Conservation (phyloP, 2,113 vertebrate species). For the Labrus mixtus region DNA sequence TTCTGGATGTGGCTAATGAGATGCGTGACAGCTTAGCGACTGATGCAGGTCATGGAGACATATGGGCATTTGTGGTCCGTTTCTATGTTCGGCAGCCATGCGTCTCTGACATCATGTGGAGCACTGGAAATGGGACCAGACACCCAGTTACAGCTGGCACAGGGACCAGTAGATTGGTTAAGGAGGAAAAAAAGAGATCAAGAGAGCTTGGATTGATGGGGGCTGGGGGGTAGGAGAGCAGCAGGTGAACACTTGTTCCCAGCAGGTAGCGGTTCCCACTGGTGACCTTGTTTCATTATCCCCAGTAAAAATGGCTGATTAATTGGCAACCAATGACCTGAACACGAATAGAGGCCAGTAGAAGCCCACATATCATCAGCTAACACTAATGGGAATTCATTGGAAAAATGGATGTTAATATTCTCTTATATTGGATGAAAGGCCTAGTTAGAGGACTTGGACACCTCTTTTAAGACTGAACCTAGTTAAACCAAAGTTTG, state of each 20-base stretch:
- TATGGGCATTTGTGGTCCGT: constrained; percentile 51
- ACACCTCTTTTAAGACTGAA: constrained; percentile 3
- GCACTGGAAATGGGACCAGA: constrained; percentile 45
- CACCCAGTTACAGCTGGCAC: not conserved
- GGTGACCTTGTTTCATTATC: constrained; percentile 66
- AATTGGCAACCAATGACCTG: constrained; percentile 43
- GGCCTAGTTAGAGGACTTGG: constrained; percentile 7
- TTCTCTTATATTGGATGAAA: constrained; percentile 12
- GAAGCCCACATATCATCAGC: constrained; percentile 62
- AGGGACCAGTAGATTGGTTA: constrained; percentile 6
- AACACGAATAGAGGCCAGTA: constrained; percentile 50
- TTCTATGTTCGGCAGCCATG: constrained; percentile 61
- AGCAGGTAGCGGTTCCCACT: constrained; percentile 53
- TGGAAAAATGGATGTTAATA: constrained; percentile 21
- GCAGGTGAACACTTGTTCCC: constrained; percentile 64
- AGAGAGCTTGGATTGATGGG: not conserved
- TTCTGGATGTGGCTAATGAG: constrained; percentile 68
- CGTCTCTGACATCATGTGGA: constrained; percentile 65
- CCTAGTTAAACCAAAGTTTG: constrained; percentile 26
- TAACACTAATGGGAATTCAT: constrained; percentile 61
- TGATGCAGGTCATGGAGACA: constrained; percentile 73
- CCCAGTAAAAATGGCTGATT: constrained; percentile 52
- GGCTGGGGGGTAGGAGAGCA: constrained; percentile 34
- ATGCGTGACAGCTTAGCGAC: constrained; percentile 56
- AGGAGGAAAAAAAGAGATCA: constrained; percentile 7